A percentile compares a stretch with the other conserved stretches of the same genome.
Conservation (phyloP, 2,797 vertebrate genomes). For the Crocodylus rhombifer region DNA sequence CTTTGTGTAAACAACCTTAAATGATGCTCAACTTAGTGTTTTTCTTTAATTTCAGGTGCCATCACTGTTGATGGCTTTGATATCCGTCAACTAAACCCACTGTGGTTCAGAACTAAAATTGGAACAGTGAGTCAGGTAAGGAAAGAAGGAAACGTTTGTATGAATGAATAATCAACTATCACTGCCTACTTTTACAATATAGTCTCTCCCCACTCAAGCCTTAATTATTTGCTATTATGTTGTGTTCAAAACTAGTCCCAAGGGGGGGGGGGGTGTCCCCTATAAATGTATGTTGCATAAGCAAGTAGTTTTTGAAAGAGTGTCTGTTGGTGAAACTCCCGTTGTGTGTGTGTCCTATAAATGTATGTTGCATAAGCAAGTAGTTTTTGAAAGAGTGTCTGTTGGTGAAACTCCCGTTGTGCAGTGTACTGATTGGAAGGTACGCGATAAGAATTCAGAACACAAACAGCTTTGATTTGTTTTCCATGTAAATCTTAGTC, state of each 20-base stretch:
- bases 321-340: not conserved
- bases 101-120: slow-evolving; percentile 92
- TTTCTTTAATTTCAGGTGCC: slow-evolving; percentile 80
- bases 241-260: not conserved
- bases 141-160: not conserved
- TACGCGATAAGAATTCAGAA: not conserved
- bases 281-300: not conserved
- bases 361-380: not conserved
- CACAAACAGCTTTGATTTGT: not conserved
- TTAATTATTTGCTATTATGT: not conserved
- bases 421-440: not conserved
- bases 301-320: not conserved
- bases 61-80: slow-evolving; percentile 90
- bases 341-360: not conserved
- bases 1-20: not conserved
- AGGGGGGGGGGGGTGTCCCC: not conserved
- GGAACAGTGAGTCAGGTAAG: slow-evolving; percentile 97
- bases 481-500: no score
- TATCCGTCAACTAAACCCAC: slow-evolving; percentile 91
- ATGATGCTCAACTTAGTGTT: slow-evolving; percentile 1
- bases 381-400: not conserved
- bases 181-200: not conserved
- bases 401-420: not conserved
- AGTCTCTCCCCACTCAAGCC: not conserved
- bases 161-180: not conserved